A percentile compares a stretch with the other conserved stretches of the same genome.
Conservation (phyloP, 2,797 vertebrate species). For the Triplophysa yarkandensis region DNA sequence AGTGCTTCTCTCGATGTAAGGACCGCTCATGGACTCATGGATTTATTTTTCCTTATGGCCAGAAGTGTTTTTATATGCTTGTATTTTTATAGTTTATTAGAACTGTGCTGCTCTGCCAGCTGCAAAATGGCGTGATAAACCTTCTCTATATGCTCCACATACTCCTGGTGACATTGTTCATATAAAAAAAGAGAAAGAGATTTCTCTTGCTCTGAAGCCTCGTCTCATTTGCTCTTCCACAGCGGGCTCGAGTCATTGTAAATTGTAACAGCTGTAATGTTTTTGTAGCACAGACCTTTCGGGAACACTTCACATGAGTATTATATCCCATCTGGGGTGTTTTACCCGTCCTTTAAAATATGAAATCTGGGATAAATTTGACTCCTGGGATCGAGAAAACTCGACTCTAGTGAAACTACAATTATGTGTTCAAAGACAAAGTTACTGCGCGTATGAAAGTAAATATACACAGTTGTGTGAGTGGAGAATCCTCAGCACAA, state of each 20-base stretch:
- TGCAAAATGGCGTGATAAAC: slow-evolving; percentile 14
- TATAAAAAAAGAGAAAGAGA: not conserved
- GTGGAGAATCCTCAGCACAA: not conserved
- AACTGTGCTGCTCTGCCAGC: slow-evolving; percentile 6
- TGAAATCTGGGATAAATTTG: slow-evolving; percentile 15
- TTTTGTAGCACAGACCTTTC: slow-evolving; percentile 39
- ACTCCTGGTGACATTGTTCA: slow-evolving; percentile 21
- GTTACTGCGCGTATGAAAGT: slow-evolving; percentile 20
- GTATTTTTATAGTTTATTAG: slow-evolving; percentile 6
- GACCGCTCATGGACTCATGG: not conserved
- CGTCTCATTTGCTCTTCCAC: slow-evolving; percentile 30
- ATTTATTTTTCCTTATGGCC: slow-evolving; percentile 6
- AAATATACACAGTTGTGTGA: not conserved
- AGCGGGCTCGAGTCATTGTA: slow-evolving; percentile 8
- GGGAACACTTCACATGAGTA: slow-evolving; percentile 41
- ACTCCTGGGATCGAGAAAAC: slow-evolving; percentile 16
- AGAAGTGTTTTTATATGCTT: not conserved
- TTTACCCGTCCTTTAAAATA: slow-evolving; percentile 33
- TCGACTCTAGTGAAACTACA: slow-evolving; percentile 14
- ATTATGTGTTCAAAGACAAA: slow-evolving; percentile 12
- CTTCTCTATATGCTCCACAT: not conserved
- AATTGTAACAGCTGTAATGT: slow-evolving; percentile 41
- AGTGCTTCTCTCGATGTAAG: not conserved
- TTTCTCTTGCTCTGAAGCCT: slow-evolving; percentile 13
- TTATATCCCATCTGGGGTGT: slow-evolving; percentile 39